phyloP scores from a whole-genome alignment of 2,797 vertebrate species.

The Spea hammondii region DNA sequence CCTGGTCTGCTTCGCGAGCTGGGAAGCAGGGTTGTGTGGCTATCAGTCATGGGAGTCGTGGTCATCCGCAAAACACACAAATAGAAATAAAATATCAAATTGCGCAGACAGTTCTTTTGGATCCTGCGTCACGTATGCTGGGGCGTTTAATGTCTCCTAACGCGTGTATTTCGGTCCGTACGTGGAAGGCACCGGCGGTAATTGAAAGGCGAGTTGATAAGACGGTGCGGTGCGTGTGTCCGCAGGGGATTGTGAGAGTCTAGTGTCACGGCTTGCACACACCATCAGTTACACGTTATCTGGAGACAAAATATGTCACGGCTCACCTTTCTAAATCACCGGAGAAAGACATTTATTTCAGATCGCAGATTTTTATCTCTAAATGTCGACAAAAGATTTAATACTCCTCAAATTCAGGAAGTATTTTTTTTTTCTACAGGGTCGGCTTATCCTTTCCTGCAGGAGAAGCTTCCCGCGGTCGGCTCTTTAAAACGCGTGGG shows the following conservation, averaged over 20 bases:
- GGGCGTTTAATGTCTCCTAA: not conserved
- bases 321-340: conserved; percentile 42
- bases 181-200: conserved; percentile 50
- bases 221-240: conserved; percentile 42
- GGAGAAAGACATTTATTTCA: conserved; percentile 13
- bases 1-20: too few species aligned
- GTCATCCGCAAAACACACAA: too few species aligned
- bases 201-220: conserved; percentile 57
- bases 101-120: too few species aligned
- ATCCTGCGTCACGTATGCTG: not conserved
- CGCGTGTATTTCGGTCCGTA: not conserved
- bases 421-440: not conserved
- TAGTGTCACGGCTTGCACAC: conserved; percentile 57
- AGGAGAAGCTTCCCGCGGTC: too few species aligned
- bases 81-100: not conserved
- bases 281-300: conserved; percentile 54
- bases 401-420: conserved; percentile 32
- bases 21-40: too few species aligned
- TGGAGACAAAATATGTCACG: conserved; percentile 37
- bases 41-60: too few species aligned
- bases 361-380: conserved; percentile 52
- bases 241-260: conserved; percentile 50
- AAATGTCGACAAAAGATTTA: conserved; percentile 53
- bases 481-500: too few species aligned
- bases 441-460: too few species aligned